Conservation (phyloP, 2,888 invertebrate species). For the Lithophane socia region DNA sequence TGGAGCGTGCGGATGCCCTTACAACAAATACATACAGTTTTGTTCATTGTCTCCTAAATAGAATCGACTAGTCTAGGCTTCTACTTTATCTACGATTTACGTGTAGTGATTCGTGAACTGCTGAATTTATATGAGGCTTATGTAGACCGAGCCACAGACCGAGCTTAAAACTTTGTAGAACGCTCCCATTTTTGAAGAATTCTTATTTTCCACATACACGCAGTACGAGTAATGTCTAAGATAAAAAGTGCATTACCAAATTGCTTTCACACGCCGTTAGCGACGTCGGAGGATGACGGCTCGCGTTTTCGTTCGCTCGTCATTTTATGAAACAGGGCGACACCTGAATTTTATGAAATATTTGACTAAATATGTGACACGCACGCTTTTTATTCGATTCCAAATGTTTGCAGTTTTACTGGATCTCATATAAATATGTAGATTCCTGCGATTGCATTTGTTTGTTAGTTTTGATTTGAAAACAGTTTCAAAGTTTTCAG, state of each 20-base stretch:
- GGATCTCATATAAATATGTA: constrained; percentile 43
- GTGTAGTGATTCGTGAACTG: constrained; percentile 39
- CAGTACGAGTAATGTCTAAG: constrained; percentile 52
- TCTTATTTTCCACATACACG: constrained; percentile 17
- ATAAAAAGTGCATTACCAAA: constrained; percentile 86
- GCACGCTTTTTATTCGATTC: constrained; percentile 36
- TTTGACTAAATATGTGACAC: constrained; percentile 36
- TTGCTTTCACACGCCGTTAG: constrained; percentile 81
- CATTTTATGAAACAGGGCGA: constrained; percentile 38
- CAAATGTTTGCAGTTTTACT: constrained; percentile 47
- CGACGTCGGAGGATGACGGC: constrained; percentile 72
- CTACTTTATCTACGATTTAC: constrained; percentile 40
- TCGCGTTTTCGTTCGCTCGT: constrained; percentile 32
- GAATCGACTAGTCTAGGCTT: constrained; percentile 43
- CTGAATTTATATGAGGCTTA: constrained; percentile 43
- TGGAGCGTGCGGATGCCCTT: constrained; percentile 53
- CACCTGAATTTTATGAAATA: constrained; percentile 43
- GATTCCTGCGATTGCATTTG: constrained; percentile 37
- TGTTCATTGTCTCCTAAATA: constrained; percentile 58
- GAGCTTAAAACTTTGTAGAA: constrained; percentile 32
- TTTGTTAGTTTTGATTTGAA: constrained; percentile 31
- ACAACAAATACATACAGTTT: constrained; percentile 61
- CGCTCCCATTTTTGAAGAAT: constrained; percentile 11
- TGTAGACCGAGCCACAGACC: constrained; percentile 7
- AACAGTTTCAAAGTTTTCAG: neutral